Evolutionary conservation across 2,797 vertebrate genomes (phyloP), one percentile per base, ranked within the genome.

Genomic region (Falco cherrug): DNA sequence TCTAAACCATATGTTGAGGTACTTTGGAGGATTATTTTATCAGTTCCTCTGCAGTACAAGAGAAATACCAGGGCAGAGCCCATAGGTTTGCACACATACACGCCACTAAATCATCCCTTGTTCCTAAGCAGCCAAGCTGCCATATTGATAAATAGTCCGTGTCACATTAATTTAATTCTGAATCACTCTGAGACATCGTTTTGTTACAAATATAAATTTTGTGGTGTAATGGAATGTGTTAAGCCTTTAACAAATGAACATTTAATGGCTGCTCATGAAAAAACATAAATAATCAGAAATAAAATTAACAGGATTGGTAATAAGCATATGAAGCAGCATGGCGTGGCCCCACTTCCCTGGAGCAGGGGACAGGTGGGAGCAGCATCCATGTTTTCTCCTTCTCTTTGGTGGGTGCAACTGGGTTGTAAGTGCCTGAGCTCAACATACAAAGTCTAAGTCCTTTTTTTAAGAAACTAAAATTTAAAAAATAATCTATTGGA

Each of bases 21-120:
- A 93, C 96, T 97, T 97, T 96, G 91, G 97, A 95, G 97, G 97
- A 97, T 97, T 97, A 95, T 97, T 98, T 98, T 97, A 98, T 97
- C 98, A 98, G 97, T 90, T 97, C 94, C 95, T 95, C 70, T 88
- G 93, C 92, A 97, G 76, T 91, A 94, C 16, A 83, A 97, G 97
- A 97, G 90, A 97, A 97, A 98, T 96, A 96, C 85, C 94, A 96
- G 83, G 93, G 77, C 92, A 97, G 89, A 97, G 74, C 83, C 84
- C 89, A 73, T 95, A 96, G 97, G 88, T 96, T 97, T 96, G 93
- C 93, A 85, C 87, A 97, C 87, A 82, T 75, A 93, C 78, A 47
- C 6, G 22, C 64, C 89, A 90, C 67, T 97, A 97, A 98, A 98
- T 98, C 97, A 97, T 94, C 81, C 95, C 94, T 69, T 45, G 68